phyloP scores from a whole-genome alignment of 2,113 vertebrate species.

The Willisornis vidua region DNA sequence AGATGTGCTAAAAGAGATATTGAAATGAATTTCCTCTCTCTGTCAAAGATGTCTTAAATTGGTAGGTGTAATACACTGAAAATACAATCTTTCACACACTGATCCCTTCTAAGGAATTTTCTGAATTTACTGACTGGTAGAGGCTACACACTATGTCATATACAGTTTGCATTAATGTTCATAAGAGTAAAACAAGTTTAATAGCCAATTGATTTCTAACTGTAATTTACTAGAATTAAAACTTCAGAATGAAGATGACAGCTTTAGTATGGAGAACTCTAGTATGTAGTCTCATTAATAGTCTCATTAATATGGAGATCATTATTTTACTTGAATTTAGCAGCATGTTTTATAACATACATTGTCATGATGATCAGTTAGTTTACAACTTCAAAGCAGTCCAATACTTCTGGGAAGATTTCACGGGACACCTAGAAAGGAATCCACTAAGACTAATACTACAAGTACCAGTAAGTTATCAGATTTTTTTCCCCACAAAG shows the following conservation, averaged over 20 bases:
- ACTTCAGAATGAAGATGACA: background rate
- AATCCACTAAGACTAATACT: background rate
- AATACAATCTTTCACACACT: background rate
- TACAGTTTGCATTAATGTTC: background rate
- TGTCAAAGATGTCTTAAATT: background rate
- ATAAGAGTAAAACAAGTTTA: background rate
- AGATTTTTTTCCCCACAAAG: background rate
- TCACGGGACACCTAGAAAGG: background rate
- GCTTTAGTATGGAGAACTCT: background rate
- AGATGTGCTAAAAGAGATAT: background rate
- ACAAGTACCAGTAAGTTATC: background rate
- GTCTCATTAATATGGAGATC: background rate
- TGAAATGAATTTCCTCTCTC: background rate
- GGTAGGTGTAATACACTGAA: background rate
- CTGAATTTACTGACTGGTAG: background rate
- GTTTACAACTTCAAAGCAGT: background rate
- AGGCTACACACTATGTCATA: background rate
- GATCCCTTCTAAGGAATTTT: background rate
- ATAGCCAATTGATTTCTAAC: background rate
- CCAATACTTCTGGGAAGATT: background rate
- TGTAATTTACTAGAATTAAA: background rate
- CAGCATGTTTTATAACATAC: background rate
- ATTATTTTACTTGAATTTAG: background rate
- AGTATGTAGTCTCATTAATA: background rate
- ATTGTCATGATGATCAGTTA: background rate